Evolutionary conservation across 2,113 vertebrate species (phyloP).

Genomic region (Sclerurus mexicanus): DNA sequence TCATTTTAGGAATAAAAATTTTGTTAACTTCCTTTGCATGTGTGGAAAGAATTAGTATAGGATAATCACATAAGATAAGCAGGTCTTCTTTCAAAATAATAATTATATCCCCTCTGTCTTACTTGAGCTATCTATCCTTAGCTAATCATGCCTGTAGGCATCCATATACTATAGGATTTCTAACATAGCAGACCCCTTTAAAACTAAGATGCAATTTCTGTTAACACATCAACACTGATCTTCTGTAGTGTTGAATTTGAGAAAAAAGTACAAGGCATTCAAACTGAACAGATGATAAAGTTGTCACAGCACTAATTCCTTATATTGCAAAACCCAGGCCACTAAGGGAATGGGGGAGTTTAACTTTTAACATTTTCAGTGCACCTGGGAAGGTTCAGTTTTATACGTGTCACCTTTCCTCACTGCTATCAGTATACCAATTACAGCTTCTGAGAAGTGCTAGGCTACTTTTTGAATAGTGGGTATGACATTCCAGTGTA

Average conservation of each 20-base stretch:
- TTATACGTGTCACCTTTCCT: not conserved
- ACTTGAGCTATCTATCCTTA: not conserved
- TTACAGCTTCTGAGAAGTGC: not conserved
- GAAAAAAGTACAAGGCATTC: not conserved
- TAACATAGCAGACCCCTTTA: accelerated
- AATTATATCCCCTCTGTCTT: not conserved
- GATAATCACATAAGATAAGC: not conserved
- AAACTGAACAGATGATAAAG: not conserved
- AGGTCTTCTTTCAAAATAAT: not conserved
- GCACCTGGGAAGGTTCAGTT: not conserved
- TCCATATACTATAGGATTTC: not conserved
- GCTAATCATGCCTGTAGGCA: not conserved
- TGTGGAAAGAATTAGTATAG: not conserved
- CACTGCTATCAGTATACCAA: not conserved
- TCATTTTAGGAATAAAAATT: not conserved
- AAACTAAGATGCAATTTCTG: not conserved
- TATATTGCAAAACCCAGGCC: not conserved
- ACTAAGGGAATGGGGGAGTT: not conserved
- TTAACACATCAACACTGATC: not conserved
- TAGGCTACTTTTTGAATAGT: not conserved
- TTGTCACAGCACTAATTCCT: not conserved
- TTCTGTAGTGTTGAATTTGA: not conserved
- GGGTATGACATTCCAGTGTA: not conserved
- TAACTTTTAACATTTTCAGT: not conserved
- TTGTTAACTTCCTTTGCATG: not conserved